phyloP scores from a whole-genome alignment of 2,797 vertebrate genomes.

The Erithacus rubecula region DNA sequence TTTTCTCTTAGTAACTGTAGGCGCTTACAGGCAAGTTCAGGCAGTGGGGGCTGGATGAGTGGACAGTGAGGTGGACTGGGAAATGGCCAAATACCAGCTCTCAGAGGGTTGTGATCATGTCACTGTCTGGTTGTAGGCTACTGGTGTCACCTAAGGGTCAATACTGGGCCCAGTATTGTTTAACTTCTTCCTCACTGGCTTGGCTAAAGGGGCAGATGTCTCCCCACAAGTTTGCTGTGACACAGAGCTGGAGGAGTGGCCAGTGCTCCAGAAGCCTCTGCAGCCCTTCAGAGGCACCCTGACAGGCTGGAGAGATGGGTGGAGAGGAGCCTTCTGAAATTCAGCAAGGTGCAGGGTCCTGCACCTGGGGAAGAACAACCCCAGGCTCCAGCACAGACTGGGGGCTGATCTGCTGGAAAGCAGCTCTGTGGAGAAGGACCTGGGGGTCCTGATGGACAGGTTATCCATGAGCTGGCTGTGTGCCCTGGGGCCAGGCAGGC shows the following conservation, averaged over 20 bases:
- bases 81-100: background rate
- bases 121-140: background rate
- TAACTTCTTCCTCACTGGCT: background rate
- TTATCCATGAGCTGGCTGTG: background rate
- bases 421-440: background rate
- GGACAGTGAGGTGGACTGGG: background rate
- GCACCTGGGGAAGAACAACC: background rate
- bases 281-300: background rate
- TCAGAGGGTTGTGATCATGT: background rate
- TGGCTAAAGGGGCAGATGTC: background rate
- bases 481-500: background rate
- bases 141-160: background rate
- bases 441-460: background rate
- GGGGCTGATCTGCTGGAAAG: background rate
- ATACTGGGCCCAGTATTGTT: background rate
- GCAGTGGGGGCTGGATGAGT: rapidly evolving
- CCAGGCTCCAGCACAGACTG: background rate
- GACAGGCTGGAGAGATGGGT: background rate
- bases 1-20: background rate
- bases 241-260: background rate
- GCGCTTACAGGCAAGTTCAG: background rate
- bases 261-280: rapidly evolving
- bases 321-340: background rate
- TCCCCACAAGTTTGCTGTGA: background rate
- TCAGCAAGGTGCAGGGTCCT: background rate